Evolutionary conservation across 2,797 vertebrate genomes (phyloP), one percentile per base, ranked within the genome.

Genomic region (Fringilla coelebs): DNA sequence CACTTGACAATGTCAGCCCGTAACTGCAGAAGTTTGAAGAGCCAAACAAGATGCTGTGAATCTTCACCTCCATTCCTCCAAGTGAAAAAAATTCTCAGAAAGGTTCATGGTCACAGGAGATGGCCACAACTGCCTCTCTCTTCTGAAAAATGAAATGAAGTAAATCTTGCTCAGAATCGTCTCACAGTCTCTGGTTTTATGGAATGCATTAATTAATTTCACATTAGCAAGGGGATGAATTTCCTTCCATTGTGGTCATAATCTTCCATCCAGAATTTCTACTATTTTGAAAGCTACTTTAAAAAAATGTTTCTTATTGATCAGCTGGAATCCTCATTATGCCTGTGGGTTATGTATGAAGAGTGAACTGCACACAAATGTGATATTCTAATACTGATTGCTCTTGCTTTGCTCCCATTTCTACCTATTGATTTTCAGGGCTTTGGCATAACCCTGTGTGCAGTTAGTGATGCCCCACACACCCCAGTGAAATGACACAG

Each of bases 371-470:
- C 52, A 51, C 34, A 73, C 46, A 86, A 81, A 84, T 51, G 36
- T 6, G 2, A 45, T 66, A 52, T 80, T 85, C 70, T 88, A 75
- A 88, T 32, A 40, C 46, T 57, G 54, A 72, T 60, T 66, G 34
- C 41, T 70, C 77, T 76, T 74, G 46, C 38, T 84, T 86, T 79
- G 58, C 67, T 91, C 31, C 66, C 71, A 45, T 84, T 95, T 89
- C 76, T 95, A 28, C 29, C 38, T 78, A 89, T 65, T 93, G 85
- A 93, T 95, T 92, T 95, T 85, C 77, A 93, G 67, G 38, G 78
- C 67, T 95, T 65, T 75, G 40, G 31, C 32, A 68, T 34, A 89
- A 88, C 48, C 57, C 43, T 9, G 41, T 11, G 22, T 52, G 77
- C 32, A 85, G 70, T 61, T 46, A 80, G 40, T 71, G 86, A 90